phyloP scores from a whole-genome alignment of 2,113 vertebrate genomes.

The Indicator indicator region DNA sequence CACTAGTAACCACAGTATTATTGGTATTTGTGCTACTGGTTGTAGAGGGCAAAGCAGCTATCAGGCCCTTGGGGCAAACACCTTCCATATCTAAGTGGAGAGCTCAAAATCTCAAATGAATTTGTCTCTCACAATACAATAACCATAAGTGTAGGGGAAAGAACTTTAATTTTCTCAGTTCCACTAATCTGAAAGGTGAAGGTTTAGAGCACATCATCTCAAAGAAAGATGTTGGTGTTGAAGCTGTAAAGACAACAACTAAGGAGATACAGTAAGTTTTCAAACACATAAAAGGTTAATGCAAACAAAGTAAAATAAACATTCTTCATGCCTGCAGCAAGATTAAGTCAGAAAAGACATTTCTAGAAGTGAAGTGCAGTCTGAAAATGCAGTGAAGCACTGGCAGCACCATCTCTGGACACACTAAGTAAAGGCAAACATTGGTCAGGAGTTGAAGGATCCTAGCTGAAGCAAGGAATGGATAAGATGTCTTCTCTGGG shows the following conservation, averaged over 20 bases:
- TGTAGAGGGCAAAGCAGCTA: background rate
- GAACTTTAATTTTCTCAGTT: background rate
- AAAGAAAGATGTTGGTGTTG: background rate
- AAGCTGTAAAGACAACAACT: background rate
- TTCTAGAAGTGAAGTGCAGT: background rate
- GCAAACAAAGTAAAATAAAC: background rate
- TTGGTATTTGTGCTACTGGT: background rate
- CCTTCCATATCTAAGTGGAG: background rate
- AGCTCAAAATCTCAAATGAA: background rate
- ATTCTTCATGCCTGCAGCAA: background rate
- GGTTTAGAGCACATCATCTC: background rate
- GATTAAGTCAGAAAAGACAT: background rate
- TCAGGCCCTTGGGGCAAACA: background rate
- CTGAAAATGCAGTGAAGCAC: background rate
- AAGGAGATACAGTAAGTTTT: background rate
- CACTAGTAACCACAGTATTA: background rate
- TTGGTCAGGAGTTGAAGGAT: background rate
- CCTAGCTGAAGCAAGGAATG: background rate
- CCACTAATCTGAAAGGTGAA: background rate
- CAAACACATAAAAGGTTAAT: background rate
- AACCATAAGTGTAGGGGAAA: background rate
- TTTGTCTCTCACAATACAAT: accelerated
- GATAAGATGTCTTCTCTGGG: background rate
- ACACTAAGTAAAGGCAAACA: background rate
- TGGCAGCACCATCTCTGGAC: background rate